phyloP scores from a whole-genome alignment of 1,140 invertebrate species.

The Brachionus koreanus region DNA sequence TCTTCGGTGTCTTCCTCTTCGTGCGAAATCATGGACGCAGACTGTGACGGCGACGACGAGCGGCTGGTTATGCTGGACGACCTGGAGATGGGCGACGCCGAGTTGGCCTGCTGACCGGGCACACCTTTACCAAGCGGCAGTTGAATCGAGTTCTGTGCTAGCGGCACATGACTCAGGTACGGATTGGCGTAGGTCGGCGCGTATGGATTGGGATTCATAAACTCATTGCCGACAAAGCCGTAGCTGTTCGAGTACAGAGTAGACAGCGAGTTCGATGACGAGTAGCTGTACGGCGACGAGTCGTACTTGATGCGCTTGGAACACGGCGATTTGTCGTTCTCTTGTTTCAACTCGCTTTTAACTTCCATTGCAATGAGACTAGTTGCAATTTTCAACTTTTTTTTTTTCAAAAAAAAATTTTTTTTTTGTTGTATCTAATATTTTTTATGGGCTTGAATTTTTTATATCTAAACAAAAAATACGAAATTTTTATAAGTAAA shows the following conservation, averaged over 20 bases:
- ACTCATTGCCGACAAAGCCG: not conserved
- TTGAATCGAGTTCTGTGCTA: not conserved
- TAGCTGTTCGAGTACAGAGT: not conserved
- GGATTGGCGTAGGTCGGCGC: not conserved
- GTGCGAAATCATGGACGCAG: conserved; percentile 19
- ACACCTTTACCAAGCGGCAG: not conserved
- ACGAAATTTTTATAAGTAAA: not conserved
- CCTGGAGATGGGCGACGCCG: not conserved
- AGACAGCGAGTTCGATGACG: not conserved
- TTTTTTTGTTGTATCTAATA: not conserved
- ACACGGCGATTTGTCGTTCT: not conserved
- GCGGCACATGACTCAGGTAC: not conserved
- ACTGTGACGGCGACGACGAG: conserved; percentile 22
- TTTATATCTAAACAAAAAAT: conserved; percentile 11
- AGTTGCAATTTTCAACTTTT: not conserved
- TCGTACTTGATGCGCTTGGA: conserved; percentile 12
- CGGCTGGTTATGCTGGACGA: conserved; percentile 15
- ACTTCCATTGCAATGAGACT: not conserved
- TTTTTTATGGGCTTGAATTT: not conserved
- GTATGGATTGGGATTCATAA: not conserved
- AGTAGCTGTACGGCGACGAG: not conserved
- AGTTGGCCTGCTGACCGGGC: not conserved
- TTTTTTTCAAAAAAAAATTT: not conserved
- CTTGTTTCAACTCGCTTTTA: not conserved
- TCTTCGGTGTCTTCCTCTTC: conserved; percentile 9